These are phyloP conservation scores for Verasper variegatus DNA, from an alignment of 2,113 vertebrate species.

Conservation along the genomic window DNA sequence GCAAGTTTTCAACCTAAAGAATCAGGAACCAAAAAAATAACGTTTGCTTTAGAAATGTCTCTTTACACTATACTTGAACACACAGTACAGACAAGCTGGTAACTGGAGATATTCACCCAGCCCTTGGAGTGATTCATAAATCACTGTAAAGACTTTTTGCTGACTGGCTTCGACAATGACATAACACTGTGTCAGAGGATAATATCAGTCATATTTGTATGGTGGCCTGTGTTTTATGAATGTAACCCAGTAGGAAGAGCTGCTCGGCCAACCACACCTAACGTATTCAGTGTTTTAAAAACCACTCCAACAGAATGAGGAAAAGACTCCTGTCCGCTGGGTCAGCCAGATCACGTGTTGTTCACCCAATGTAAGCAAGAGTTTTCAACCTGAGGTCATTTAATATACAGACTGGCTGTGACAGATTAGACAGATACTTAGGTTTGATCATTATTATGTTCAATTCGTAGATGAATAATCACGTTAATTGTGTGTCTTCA, in stretches of 20 bases:
- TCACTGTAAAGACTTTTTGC: neutral
- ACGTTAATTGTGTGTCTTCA: neutral
- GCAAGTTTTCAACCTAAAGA: neutral
- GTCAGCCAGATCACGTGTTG: neutral
- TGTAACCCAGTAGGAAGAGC: constrained; percentile 56
- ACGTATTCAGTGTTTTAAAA: neutral
- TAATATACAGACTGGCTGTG: neutral
- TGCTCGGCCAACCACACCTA: constrained; percentile 69
- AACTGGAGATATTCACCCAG: no score
- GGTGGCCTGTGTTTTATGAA: constrained; percentile 38
- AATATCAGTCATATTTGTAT: constrained; percentile 4
- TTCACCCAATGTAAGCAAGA: neutral
- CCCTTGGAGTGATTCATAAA: neutral
- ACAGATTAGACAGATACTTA: neutral
- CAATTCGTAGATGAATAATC: neutral
- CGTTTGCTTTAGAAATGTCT: no score
- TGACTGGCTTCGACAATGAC: neutral
- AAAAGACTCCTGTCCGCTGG: constrained; percentile 16
- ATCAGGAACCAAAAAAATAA: neutral
- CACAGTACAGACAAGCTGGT: no score
- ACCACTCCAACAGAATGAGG: constrained; percentile 28
- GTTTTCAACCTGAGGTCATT: neutral
- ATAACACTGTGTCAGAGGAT: neutral
- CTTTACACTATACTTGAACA: no score
- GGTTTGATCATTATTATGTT: neutral